Conservation (phyloP, 2,888 invertebrate species). For the Tinea trinotella region DNA sequence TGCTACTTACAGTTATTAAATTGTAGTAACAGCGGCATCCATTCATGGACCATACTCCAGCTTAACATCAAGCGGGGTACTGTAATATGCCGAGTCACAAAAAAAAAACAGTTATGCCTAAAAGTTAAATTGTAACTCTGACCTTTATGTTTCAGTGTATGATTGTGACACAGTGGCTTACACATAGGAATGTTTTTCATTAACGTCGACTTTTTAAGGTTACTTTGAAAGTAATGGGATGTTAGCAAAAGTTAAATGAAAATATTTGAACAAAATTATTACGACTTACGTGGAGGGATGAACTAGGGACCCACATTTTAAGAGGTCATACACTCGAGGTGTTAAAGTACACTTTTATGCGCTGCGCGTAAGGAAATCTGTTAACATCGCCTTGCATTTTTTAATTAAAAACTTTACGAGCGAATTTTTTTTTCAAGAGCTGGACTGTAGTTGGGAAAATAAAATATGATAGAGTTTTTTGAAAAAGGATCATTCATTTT, state of each 20-base stretch:
- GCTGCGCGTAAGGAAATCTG: background rate
- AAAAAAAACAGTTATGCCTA: no score
- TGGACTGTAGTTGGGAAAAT: no score
- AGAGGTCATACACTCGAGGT: constrained; percentile 18
- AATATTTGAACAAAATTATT: constrained; percentile 19
- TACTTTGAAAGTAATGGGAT: constrained; percentile 16
- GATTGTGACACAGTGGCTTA: background rate
- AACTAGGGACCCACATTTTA: background rate
- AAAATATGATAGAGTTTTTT: no score
- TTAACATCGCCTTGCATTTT: background rate
- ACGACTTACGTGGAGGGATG: constrained; percentile 40
- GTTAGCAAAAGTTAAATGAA: constrained; percentile 17
- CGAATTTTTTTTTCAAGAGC: background rate
- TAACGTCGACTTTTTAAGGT: constrained; percentile 41
- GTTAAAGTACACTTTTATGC: constrained; percentile 16
- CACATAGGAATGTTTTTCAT: constrained; percentile 47
- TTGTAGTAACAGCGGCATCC: no score
- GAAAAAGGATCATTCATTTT: no score
- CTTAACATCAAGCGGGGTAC: no score
- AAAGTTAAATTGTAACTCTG: background rate
- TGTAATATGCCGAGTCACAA: no score
- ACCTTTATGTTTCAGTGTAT: background rate
- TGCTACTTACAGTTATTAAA: no score
- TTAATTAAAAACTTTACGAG: background rate
- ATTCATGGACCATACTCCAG: no score